A percentile compares a stretch with the other conserved stretches of the same genome.
These are phyloP conservation scores for Coreius guichenoti DNA, from an alignment of 2,797 vertebrate genomes.

Conservation along the genomic window DNA sequence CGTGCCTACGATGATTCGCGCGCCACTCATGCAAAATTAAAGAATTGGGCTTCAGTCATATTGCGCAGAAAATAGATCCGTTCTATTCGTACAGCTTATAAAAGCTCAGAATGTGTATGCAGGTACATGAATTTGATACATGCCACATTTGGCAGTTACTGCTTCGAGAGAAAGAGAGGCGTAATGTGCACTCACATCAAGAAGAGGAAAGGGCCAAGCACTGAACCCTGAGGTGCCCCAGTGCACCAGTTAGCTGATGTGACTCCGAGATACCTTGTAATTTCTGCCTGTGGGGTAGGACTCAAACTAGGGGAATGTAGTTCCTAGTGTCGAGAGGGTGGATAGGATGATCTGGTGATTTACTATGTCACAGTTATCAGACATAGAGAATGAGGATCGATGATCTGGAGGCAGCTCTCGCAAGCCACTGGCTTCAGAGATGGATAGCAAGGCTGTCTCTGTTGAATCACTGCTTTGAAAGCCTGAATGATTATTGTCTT, in stretches of 20 bases:
- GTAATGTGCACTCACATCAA: not conserved
- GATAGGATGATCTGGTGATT: not conserved
- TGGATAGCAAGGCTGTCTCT: not conserved
- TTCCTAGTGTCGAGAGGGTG: not conserved
- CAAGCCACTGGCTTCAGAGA: not conserved
- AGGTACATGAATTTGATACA: not conserved
- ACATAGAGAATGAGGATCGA: not conserved
- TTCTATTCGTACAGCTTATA: no score
- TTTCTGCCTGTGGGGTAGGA: not conserved
- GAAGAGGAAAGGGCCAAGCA: not conserved
- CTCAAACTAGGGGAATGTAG: not conserved
- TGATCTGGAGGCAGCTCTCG: not conserved
- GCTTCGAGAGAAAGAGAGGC: not conserved
- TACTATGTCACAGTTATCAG: not conserved
- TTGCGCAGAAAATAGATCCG: no score
- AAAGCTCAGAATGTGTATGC: no score
- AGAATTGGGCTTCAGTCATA: no score
- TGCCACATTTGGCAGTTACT: not conserved
- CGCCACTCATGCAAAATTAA: no score
- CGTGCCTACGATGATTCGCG: no score
- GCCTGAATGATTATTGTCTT: not conserved
- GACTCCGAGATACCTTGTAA: not conserved
- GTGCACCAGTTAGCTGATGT: slow-evolving; percentile 3
- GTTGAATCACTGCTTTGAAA: not conserved
- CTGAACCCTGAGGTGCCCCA: not conserved